phyloP scores from a whole-genome alignment of 2,888 invertebrate genomes.

The Seira musarum region DNA sequence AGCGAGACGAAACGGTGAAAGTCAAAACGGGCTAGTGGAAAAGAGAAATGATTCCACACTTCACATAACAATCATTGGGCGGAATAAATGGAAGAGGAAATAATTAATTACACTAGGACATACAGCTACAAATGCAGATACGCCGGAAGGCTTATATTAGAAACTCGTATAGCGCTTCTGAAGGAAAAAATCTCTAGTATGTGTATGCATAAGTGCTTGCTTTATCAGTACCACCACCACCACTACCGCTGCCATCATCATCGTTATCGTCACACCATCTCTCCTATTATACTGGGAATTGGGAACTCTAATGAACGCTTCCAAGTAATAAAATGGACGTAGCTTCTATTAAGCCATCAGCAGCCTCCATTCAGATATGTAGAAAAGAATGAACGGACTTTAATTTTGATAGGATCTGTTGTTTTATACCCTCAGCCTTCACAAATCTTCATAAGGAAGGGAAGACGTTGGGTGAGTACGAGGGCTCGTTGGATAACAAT shows the following conservation, averaged over 20 bases:
- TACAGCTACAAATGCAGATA: conserved; percentile 15
- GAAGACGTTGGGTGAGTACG: too few species aligned
- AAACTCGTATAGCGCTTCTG: not conserved
- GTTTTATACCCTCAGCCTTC: too few species aligned
- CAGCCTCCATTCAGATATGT: too few species aligned
- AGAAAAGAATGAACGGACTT: too few species aligned
- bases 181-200: conserved; percentile 13
- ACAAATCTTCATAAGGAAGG: too few species aligned
- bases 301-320: not conserved
- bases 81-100: conserved; percentile 60
- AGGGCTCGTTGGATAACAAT: too few species aligned
- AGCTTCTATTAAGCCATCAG: too few species aligned
- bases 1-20: conserved; percentile 9
- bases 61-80: conserved; percentile 59
- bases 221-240: not conserved
- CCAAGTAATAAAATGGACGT: too few species aligned
- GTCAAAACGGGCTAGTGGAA: conserved; percentile 18
- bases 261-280: conserved; percentile 8
- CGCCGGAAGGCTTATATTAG: not conserved
- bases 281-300: not conserved
- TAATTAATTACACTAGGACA: conserved; percentile 51
- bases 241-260: not conserved
- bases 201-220: conserved; percentile 42
- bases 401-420: too few species aligned
- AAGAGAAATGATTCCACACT: conserved; percentile 51